Percentiles rank a stretch among this genome's conserved stretches.
phyloP scores from a whole-genome alignment of 92 coral and sea anemone species.

The Siderastrea radians region DNA sequence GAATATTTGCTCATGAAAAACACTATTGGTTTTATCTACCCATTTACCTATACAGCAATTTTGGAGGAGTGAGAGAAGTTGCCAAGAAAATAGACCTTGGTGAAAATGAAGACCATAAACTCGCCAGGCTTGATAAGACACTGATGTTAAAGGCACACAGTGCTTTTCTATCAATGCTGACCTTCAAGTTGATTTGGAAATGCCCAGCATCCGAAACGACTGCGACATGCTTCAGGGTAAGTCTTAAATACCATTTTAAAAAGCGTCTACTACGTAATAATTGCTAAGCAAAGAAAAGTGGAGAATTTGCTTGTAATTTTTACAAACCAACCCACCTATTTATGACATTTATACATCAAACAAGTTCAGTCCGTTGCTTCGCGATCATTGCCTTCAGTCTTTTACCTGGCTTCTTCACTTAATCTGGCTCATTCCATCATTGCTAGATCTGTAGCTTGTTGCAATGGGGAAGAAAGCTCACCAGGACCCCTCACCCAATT shows the following conservation, averaged over 20 bases:
- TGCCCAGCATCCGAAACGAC: constrained; percentile 13
- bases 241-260: not conserved
- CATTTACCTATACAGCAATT: constrained; percentile 1
- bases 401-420: too few species aligned
- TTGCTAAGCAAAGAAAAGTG: too few species aligned
- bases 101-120: not conserved
- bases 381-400: too few species aligned
- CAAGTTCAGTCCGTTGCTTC: too few species aligned
- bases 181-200: constrained; percentile 17
- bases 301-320: not conserved
- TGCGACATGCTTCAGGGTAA: constrained; percentile 12
- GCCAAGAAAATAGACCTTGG: constrained; percentile 36
- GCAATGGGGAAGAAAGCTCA: too few species aligned
- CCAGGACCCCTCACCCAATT: too few species aligned
- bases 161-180: constrained; percentile 18
- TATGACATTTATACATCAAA: too few species aligned
- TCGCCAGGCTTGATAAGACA: not conserved
- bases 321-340: too few species aligned
- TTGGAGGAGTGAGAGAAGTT: constrained; percentile 36
- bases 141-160: constrained; percentile 15
- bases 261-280: too few species aligned
- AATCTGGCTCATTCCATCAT: too few species aligned
- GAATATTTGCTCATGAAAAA: too few species aligned
- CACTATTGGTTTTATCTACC: not conserved
- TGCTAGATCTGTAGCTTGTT: too few species aligned